phyloP scores from a whole-genome alignment of 1,140 invertebrate species.

The Dermatophagoides farinae region DNA sequence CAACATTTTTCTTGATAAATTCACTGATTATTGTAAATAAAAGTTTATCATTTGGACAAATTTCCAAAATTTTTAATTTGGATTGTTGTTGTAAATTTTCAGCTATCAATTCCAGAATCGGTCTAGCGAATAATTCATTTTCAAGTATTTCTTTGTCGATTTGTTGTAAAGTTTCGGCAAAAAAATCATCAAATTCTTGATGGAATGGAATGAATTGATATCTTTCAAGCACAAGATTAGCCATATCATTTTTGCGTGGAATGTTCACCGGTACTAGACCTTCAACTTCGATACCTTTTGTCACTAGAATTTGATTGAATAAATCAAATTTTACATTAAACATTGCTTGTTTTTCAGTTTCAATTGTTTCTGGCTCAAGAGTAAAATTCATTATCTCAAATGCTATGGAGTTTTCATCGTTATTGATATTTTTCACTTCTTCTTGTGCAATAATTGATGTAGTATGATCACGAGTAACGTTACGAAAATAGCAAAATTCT shows the following conservation, averaged over 20 bases:
- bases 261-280: constrained; percentile 50
- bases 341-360: not conserved
- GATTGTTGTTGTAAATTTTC: not conserved
- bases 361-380: not conserved
- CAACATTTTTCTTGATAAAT: not conserved
- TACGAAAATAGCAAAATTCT: constrained; percentile 8
- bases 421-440: not conserved
- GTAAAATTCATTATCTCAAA: not conserved
- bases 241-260: constrained; percentile 42
- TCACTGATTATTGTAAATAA: not conserved
- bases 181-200: constrained; percentile 27
- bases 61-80: not conserved
- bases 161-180: not conserved
- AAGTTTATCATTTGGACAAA: not conserved
- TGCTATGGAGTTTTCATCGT: not conserved
- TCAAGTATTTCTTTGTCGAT: not conserved
- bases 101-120: not conserved
- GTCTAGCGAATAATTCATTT: not conserved
- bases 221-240: constrained; percentile 56
- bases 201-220: constrained; percentile 52
- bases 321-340: constrained; percentile 21
- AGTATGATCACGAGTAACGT: not conserved
- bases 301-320: constrained; percentile 11
- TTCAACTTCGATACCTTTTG: constrained; percentile 30
- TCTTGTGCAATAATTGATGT: not conserved